Percentiles rank a stretch among this genome's conserved stretches.
Evolutionary conservation across 2,797 vertebrate genomes (phyloP).

Genomic region (Artibeus lituratus): DNA sequence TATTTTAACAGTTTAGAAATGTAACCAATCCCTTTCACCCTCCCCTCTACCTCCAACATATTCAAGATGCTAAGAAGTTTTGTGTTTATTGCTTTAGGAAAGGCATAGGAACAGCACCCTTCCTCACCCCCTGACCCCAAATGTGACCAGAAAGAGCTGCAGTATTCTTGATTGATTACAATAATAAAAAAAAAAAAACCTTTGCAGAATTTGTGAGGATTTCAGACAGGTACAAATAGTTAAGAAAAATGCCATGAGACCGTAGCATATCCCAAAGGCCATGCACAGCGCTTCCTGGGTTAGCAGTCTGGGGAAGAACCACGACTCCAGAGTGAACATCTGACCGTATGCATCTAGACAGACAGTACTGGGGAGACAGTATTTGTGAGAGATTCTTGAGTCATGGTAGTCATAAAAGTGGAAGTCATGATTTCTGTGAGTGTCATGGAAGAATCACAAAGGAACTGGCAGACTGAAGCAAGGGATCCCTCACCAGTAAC

Average conservation of each 20-base stretch:
- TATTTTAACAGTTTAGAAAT: not conserved
- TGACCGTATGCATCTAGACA: not conserved
- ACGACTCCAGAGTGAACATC: not conserved
- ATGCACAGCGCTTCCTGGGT: no score
- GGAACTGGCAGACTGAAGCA: not conserved
- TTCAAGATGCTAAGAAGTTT: not conserved
- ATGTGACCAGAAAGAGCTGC: not conserved
- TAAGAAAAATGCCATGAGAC: not conserved
- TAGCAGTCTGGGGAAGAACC: not conserved
- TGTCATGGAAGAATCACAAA: not conserved
- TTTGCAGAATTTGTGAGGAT: not conserved
- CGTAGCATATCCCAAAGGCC: not conserved
- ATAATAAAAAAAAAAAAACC: not conserved
- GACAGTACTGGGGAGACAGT: not conserved
- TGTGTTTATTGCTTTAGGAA: not conserved
- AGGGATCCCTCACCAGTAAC: not conserved
- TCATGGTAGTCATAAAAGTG: not conserved
- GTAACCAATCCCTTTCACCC: not conserved
- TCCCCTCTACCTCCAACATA: not conserved
- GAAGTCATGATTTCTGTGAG: not conserved
- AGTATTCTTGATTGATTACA: not conserved
- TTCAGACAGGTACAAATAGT: not conserved
- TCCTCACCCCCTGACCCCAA: not conserved
- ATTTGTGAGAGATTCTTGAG: not conserved
- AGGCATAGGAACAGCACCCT: not conserved